Evolutionary conservation across 2,888 invertebrate species (phyloP), one percentile per base, ranked within the genome.

Genomic region (Hydriomena furcata): DNA sequence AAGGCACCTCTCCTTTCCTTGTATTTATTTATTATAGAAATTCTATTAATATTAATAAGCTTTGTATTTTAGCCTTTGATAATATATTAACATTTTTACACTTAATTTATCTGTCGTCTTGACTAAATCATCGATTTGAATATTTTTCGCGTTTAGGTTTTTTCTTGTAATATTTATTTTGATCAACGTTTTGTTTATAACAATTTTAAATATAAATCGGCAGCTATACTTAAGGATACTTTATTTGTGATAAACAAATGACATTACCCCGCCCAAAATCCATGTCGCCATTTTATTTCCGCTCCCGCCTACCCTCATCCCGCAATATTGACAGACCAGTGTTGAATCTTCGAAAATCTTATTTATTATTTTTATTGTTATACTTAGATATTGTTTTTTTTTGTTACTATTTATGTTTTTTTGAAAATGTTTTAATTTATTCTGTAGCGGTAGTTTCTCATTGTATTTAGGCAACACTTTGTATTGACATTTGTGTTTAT

Each of bases 261-360:
- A 83, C 89, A 87, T 87, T 76, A 65, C 48, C 41, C 17, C 34
- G n/a, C n/a, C n/a, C 4, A 3, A 17, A 3, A 43, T 36, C 62
- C 40, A 12, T 24, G 24, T 37, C 51, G 45, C 65, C 65, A 61
- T 53, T 42, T 57, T 49, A 43, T 49, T 54, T 50, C 56, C 58
- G 55, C 54, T 62, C 68, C 69, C 68, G 51, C 58, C 57, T 51
- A 58, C 52, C 23, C 65, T 78, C 75, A 30, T 52, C 62, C 68
- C 71, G 76, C 91, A 90, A 91, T 91, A 91, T 91, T 91, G 91
- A 91, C 91, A 91, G 91, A 74, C 87, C 91, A 82, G 90, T 90
- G 91, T 91, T 91, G 90, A 82, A 80, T 84, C 82, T 82, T 80
- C 80, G 68, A 68, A 59, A 62, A 89, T 79, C 81, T 70, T 85